Percentiles rank a stretch among this genome's conserved stretches.
These are phyloP conservation scores for Noctuana brunneofusca DNA, from an alignment of 2,888 invertebrate genomes.

Conservation along the genomic window DNA sequence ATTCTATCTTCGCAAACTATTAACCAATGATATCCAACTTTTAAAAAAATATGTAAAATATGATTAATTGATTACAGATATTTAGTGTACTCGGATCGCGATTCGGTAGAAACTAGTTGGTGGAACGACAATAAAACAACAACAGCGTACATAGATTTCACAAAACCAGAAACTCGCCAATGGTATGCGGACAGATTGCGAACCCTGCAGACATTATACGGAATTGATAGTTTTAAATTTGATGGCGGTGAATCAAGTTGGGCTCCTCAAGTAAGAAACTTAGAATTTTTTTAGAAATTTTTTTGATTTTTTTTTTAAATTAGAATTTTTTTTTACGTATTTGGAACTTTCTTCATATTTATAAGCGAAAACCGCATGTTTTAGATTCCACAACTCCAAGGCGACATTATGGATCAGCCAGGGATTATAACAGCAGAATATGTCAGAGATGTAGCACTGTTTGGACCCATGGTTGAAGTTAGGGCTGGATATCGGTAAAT, in stretches of 20 bases:
- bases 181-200: constrained; percentile 82
- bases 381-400: constrained; percentile 69
- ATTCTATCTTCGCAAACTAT: neutral
- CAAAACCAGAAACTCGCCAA: constrained; percentile 84
- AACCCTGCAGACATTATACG: constrained; percentile 79
- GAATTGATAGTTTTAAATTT: constrained; percentile 90
- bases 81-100: constrained; percentile 73
- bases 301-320: no score
- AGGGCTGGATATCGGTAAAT: constrained; percentile 66
- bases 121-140: constrained; percentile 77
- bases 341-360: no score
- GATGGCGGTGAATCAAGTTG: constrained; percentile 90
- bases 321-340: no score
- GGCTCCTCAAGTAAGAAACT: constrained; percentile 80
- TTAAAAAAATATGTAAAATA: neutral
- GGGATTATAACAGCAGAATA: constrained; percentile 82
- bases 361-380: no score
- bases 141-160: constrained; percentile 87
- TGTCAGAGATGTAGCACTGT: constrained; percentile 78
- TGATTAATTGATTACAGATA: constrained; percentile 67
- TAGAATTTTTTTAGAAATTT: no score
- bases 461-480: constrained; percentile 84
- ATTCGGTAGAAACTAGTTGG: constrained; percentile 78
- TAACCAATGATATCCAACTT: neutral
- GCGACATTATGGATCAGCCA: constrained; percentile 74